phyloP scores from a whole-genome alignment of 2,797 vertebrate genomes.

The Netta rufina region DNA sequence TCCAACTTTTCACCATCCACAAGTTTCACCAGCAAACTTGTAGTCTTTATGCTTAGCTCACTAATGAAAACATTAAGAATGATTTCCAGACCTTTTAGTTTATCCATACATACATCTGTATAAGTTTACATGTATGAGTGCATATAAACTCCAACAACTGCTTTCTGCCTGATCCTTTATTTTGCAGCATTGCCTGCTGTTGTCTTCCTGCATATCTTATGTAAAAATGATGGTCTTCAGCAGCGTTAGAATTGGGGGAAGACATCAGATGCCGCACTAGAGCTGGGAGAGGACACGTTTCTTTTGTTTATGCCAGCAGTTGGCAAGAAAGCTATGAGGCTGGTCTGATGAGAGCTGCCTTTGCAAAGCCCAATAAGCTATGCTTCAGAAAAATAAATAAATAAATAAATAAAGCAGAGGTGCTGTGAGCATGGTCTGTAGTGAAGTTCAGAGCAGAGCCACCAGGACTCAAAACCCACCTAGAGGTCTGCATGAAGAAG shows the following conservation, averaged over 20 bases:
- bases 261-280: not conserved
- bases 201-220: not conserved
- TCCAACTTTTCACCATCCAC: not conserved
- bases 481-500: conserved; percentile 51
- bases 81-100: not conserved
- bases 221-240: not conserved
- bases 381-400: not conserved
- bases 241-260: not conserved
- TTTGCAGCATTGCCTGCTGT: not conserved
- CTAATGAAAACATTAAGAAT: not conserved
- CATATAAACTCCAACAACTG: not conserved
- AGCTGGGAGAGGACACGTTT: not conserved
- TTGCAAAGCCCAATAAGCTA: not conserved
- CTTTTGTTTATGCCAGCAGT: not conserved
- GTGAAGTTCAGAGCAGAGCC: not conserved
- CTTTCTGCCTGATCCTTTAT: not conserved
- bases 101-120: not conserved
- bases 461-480: conserved; percentile 6
- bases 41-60: not conserved
- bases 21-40: not conserved
- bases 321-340: not conserved
- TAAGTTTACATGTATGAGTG: not conserved
- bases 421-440: not conserved
- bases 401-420: not conserved
- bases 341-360: not conserved